Conservation (phyloP, 2,113 vertebrate genomes). For the Malaclemys terrapin region DNA sequence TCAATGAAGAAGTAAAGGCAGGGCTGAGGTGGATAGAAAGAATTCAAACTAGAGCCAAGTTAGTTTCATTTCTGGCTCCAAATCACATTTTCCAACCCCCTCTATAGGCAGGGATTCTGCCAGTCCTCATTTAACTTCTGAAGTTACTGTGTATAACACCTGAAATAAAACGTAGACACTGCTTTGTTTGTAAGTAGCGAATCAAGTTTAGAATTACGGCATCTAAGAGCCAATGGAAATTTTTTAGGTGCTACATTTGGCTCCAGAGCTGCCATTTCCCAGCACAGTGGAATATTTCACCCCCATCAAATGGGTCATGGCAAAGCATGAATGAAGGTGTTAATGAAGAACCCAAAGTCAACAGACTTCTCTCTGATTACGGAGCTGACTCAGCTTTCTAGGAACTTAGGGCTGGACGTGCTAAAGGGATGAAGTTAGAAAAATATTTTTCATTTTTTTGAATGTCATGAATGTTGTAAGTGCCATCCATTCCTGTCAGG, state of each 20-base stretch:
- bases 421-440: background rate
- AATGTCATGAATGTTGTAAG: background rate
- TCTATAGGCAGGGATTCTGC: constrained; percentile 22
- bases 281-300: constrained; percentile 65
- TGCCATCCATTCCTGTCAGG: background rate
- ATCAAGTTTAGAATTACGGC: constrained; percentile 49
- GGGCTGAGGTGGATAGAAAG: constrained; percentile 18
- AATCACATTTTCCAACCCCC: constrained; percentile 43
- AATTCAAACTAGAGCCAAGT: constrained; percentile 15
- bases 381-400: constrained; percentile 56
- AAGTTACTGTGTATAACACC: constrained; percentile 34
- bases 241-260: constrained; percentile 71
- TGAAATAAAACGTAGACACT: constrained; percentile 45
- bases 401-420: background rate
- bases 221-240: constrained; percentile 59
- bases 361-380: constrained; percentile 44
- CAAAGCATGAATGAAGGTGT: constrained; percentile 57
- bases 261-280: constrained; percentile 65
- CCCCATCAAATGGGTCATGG: constrained; percentile 45
- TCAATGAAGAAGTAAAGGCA: constrained; percentile 42
- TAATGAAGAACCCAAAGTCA: constrained; percentile 65
- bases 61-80: constrained; percentile 50
- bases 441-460: background rate
- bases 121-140: constrained; percentile 41
- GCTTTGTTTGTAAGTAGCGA: constrained; percentile 50